phyloP scores from a whole-genome alignment of 2,113 vertebrate genomes.

The Prunella fulvescens region DNA sequence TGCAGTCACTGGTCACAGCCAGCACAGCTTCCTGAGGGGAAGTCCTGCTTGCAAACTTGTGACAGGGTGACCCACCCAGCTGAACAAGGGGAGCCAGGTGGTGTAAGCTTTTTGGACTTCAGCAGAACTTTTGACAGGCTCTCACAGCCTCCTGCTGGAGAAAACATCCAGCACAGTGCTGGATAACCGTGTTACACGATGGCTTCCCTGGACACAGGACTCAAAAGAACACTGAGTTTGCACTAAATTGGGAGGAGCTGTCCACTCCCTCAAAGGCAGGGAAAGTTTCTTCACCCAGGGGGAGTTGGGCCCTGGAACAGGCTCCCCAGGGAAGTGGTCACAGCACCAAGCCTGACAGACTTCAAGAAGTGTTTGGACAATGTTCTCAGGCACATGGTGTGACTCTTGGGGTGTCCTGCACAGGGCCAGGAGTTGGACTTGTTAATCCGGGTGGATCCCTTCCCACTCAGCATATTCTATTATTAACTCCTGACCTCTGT shows the following conservation, averaged over 20 bases:
- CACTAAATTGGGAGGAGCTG: not conserved
- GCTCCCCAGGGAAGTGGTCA: not conserved
- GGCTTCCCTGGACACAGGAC: not conserved
- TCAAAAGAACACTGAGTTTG: fast-evolving
- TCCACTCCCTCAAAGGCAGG: not conserved
- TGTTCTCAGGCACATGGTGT: not conserved
- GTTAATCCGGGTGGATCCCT: not conserved
- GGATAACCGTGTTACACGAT: fast-evolving
- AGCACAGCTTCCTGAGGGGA: not conserved
- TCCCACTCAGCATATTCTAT: not conserved
- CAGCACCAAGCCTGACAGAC: not conserved
- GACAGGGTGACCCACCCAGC: not conserved
- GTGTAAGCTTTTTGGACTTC: not conserved
- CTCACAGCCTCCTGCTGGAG: not conserved
- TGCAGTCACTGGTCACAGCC: not conserved
- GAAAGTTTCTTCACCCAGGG: not conserved
- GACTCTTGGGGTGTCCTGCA: not conserved
- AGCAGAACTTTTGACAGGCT: not conserved
- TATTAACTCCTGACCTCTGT: not conserved
- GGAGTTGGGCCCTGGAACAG: not conserved
- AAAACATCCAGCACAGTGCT: fast-evolving
- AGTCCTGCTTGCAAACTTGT: not conserved
- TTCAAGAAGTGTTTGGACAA: not conserved
- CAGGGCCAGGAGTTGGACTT: not conserved
- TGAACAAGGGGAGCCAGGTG: not conserved